Conservation (phyloP, 2,113 vertebrate species). For the Elephas maximus region DNA sequence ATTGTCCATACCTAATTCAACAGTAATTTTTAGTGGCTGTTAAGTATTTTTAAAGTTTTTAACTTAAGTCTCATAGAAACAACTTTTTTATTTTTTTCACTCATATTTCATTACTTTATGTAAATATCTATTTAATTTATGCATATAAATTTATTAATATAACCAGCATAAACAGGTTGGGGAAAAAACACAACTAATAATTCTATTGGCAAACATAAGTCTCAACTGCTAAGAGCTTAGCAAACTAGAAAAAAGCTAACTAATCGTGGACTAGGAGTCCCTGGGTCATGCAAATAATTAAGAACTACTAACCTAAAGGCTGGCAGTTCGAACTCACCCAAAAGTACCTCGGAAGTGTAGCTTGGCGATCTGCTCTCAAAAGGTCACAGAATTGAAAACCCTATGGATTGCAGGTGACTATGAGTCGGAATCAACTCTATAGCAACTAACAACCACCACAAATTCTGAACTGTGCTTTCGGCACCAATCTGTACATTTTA, state of each 20-base stretch:
- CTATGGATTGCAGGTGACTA: too few relatives aligned
- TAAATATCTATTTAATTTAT: not conserved
- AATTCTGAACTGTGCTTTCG: too few relatives aligned
- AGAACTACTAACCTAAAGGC: too few relatives aligned
- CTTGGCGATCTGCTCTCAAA: too few relatives aligned
- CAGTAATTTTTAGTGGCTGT: not conserved
- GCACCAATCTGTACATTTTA: not conserved
- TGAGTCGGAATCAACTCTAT: too few relatives aligned
- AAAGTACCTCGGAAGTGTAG: too few relatives aligned
- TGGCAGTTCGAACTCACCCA: too few relatives aligned
- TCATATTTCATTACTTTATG: not conserved
- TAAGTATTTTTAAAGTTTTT: not conserved
- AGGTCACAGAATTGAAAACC: too few relatives aligned
- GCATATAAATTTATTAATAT: not conserved
- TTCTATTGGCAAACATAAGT: not conserved
- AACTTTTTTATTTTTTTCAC: not conserved
- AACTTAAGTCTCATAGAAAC: conserved; percentile 12
- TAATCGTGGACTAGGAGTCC: not conserved
- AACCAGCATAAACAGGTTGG: not conserved
- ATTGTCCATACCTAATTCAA: not conserved
- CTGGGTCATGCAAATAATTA: too few relatives aligned
- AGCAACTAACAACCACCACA: too few relatives aligned
- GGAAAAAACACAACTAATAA: not conserved
- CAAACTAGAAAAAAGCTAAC: not conserved
- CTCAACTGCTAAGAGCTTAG: not conserved